phyloP scores from a whole-genome alignment of 1,140 invertebrate genomes.

The Leptopilina clavipes region DNA sequence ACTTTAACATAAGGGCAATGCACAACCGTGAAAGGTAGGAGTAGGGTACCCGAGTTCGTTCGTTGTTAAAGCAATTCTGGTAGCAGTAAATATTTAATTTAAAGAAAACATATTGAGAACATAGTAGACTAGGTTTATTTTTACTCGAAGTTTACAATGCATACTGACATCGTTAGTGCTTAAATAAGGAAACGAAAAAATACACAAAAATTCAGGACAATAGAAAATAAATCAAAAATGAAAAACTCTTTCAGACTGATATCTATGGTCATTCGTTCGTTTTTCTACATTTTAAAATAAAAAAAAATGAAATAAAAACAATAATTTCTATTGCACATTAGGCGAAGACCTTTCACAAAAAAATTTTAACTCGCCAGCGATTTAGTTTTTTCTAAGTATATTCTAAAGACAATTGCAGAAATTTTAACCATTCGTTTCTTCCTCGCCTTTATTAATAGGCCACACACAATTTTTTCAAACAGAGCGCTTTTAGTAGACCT shows the following conservation, averaged over 20 bases:
- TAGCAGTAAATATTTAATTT: background rate
- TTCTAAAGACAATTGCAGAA: background rate
- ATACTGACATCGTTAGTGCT: constrained; percentile 69
- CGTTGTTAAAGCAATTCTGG: too few species aligned
- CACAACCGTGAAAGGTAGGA: too few species aligned
- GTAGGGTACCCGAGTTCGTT: too few species aligned
- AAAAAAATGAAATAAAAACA: too few species aligned
- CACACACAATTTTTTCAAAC: background rate
- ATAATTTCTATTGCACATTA: background rate
- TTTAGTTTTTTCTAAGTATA: background rate
- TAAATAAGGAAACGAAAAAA: constrained; percentile 50
- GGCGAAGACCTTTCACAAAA: background rate
- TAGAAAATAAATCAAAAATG: constrained; percentile 42
- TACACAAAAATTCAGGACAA: constrained; percentile 49
- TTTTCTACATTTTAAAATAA: constrained; percentile 12
- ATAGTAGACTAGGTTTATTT: constrained; percentile 73
- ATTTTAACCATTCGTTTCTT: constrained; percentile 8
- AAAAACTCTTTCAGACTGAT: background rate
- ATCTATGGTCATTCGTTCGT: constrained; percentile 5
- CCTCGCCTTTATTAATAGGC: background rate
- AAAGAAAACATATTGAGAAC: background rate
- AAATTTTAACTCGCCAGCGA: background rate
- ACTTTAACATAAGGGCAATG: too few species aligned
- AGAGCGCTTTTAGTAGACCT: background rate
- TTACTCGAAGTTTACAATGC: constrained; percentile 70